Conservation (phyloP, 1,140 invertebrate genomes). For the Dolichoris vasculosae region DNA sequence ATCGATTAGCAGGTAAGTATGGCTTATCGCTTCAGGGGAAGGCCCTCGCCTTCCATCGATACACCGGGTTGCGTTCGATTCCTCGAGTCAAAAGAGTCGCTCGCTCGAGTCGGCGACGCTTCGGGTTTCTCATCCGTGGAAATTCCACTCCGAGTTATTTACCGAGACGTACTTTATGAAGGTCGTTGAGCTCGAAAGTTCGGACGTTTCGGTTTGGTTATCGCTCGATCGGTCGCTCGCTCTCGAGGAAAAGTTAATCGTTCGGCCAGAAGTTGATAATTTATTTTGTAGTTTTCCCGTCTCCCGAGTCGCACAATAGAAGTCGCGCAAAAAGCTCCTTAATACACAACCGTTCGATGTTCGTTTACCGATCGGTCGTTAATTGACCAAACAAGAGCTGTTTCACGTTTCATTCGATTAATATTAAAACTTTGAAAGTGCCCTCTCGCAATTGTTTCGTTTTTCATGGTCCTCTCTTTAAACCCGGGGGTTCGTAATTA, state of each 20-base stretch:
- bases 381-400: conserved; percentile 40
- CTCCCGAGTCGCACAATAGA: not conserved
- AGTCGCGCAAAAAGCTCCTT: conserved; percentile 25
- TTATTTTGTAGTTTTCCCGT: conserved; percentile 5
- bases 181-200: not conserved
- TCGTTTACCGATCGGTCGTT: conserved; percentile 51
- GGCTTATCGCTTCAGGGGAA: conserved; percentile 17
- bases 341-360: conserved; percentile 36
- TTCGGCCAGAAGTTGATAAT: conserved; percentile 14
- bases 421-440: conserved; percentile 51
- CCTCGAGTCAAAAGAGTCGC: not conserved
- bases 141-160: conserved; percentile 1
- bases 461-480: conserved; percentile 41
- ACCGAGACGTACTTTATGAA: not conserved
- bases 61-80: not conserved
- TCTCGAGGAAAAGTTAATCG: conserved; percentile 34
- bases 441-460: conserved; percentile 42
- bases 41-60: not conserved
- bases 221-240: conserved; percentile 1
- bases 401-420: conserved; percentile 47
- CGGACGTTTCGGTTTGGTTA: not conserved
- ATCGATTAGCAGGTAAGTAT: conserved; percentile 16
- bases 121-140: not conserved
- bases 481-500: conserved; percentile 42
- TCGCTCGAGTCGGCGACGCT: no score